Conservation (phyloP, 2,888 invertebrate genomes). For the Dione juno region DNA sequence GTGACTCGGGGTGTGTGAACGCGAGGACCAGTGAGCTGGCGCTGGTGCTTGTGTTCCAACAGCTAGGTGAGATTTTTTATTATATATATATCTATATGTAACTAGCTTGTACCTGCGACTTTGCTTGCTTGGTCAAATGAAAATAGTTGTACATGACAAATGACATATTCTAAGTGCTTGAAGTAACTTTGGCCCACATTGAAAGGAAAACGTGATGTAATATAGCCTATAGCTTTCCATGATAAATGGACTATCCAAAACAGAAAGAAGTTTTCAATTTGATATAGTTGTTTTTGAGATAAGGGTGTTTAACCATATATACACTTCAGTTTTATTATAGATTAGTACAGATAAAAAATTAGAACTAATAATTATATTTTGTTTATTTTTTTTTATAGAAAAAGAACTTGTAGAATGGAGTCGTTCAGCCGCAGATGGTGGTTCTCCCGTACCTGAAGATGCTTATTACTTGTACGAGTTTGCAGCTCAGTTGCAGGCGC, state of each 20-base stretch:
- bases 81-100: too few species aligned
- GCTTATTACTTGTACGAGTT: slow-evolving; percentile 87
- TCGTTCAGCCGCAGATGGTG: slow-evolving; percentile 47
- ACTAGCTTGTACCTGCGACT: too few species aligned
- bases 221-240: too few species aligned
- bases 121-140: too few species aligned
- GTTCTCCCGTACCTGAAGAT: slow-evolving; percentile 61
- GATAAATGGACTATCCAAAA: not conserved
- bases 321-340: too few species aligned
- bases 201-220: too few species aligned
- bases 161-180: too few species aligned
- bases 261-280: not conserved
- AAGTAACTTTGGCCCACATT: too few species aligned
- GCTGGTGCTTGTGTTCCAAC: slow-evolving; percentile 87
- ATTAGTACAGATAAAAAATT: too few species aligned
- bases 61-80: slow-evolving; percentile 82
- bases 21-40: slow-evolving; percentile 90
- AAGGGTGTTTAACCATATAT: not conserved
- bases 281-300: too few species aligned
- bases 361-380: not conserved
- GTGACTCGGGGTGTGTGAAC: slow-evolving; percentile 89
- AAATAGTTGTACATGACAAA: too few species aligned
- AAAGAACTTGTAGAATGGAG: slow-evolving; percentile 63
- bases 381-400: slow-evolving; percentile 53
- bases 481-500: slow-evolving; percentile 87